These are phyloP conservation scores for Erethizon dorsatum DNA, from an alignment of 2,797 vertebrate genomes.

Conservation along the genomic window DNA sequence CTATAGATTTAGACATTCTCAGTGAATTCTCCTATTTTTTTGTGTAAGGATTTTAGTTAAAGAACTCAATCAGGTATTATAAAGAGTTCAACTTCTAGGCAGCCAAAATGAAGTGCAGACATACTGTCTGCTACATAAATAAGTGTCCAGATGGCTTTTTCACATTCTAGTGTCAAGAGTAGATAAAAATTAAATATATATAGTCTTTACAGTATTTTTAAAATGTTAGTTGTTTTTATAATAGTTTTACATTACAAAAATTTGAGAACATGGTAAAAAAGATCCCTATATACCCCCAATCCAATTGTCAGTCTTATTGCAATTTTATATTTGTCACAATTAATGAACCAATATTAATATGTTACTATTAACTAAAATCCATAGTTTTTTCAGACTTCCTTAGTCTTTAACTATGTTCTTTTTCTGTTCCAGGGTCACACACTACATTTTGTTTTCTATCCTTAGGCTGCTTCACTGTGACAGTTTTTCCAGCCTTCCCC, in stretches of 20 bases:
- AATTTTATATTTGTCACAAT: background rate
- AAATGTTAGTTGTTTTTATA: background rate
- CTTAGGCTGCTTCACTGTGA: background rate
- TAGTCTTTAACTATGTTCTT: background rate
- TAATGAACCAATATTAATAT: background rate
- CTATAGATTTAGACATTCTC: background rate
- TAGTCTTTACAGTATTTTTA: background rate
- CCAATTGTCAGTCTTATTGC: background rate
- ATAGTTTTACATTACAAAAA: background rate
- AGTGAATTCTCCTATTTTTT: background rate
- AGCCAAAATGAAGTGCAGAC: background rate
- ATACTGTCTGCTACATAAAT: background rate
- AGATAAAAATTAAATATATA: background rate
- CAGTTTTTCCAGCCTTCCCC: background rate
- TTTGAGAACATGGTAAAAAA: background rate
- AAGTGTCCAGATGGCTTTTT: background rate
- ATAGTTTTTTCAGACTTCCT: background rate
- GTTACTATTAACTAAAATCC: background rate
- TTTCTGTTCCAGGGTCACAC: background rate
- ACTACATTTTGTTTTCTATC: background rate
- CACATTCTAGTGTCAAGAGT: background rate
- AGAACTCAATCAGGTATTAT: background rate
- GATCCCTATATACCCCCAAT: background rate
- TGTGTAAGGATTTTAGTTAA: background rate
- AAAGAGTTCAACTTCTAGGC: background rate